Evolutionary conservation across 2,797 vertebrate species (phyloP).

Genomic region (Sciaenops ocellatus): DNA sequence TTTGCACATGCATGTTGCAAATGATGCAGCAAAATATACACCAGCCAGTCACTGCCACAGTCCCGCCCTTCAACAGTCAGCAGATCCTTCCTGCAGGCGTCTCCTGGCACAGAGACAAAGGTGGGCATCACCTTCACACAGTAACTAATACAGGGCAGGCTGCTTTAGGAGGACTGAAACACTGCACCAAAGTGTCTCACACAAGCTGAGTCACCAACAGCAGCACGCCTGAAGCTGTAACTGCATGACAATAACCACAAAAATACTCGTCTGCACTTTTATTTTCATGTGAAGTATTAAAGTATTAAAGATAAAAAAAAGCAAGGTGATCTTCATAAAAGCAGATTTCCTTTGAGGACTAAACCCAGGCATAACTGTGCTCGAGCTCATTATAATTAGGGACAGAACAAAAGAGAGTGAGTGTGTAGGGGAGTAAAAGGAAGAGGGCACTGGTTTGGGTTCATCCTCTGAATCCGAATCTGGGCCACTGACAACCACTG

Average conservation of each 20-base stretch:
- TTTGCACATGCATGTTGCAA: conserved; percentile 6
- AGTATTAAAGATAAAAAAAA: not conserved
- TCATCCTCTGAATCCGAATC: conserved; percentile 57
- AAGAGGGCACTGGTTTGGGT: conserved; percentile 38
- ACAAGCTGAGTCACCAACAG: conserved; percentile 59
- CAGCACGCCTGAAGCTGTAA: conserved; percentile 4
- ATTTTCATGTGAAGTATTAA: not conserved
- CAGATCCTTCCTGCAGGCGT: conserved; percentile 52
- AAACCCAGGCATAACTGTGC: conserved; percentile 8
- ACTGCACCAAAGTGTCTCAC: conserved; percentile 54
- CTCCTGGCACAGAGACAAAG: conserved; percentile 65
- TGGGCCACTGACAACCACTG: conserved; percentile 58
- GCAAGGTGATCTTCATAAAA: not conserved
- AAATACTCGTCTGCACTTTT: not conserved
- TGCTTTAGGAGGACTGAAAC: conserved; percentile 59
- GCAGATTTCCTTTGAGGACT: not conserved
- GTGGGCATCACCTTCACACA: conserved; percentile 71
- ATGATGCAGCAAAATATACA: not conserved
- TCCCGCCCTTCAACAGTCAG: conserved; percentile 50
- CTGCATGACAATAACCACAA: not conserved
- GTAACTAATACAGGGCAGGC: conserved; percentile 60
- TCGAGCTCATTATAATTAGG: conserved; percentile 41
- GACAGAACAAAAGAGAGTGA: conserved; percentile 32
- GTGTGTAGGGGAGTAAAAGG: conserved; percentile 22
- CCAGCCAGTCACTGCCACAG: conserved; percentile 24